phyloP scores from a whole-genome alignment of 2,113 vertebrate genomes.

The Ceyx cyanopectus region DNA sequence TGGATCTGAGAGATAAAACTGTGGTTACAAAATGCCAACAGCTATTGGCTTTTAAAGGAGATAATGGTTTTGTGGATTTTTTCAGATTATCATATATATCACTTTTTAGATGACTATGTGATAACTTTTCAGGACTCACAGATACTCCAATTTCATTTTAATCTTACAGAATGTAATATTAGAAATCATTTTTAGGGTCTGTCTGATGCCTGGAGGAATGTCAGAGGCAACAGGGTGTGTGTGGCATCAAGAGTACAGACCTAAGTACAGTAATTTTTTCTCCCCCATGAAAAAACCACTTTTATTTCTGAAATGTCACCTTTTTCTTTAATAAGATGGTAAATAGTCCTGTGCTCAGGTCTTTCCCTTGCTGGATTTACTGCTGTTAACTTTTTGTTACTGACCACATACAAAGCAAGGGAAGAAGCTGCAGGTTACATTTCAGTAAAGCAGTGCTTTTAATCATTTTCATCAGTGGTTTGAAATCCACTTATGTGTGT shows the following conservation, averaged over 20 bases:
- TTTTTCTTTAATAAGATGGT: background rate
- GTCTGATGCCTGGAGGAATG: background rate
- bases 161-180: no score
- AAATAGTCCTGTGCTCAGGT: background rate
- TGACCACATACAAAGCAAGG: background rate
- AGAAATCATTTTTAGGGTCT: background rate
- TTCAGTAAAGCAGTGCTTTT: background rate
- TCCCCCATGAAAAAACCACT: background rate
- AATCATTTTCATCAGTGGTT: background rate
- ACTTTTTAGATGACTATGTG: background rate
- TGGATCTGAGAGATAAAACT: background rate
- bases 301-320: background rate
- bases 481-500: background rate
- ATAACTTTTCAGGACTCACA: background rate
- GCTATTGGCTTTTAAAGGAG: background rate
- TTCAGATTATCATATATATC: background rate
- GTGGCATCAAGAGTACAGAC: background rate
- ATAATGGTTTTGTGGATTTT: background rate
- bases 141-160: background rate
- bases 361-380: background rate
- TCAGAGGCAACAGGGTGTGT: background rate
- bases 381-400: background rate
- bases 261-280: background rate
- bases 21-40: background rate
- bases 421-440: background rate